These are phyloP conservation scores for Amblyopsis hoosieri DNA, from an alignment of 2,797 vertebrate genomes.

Conservation along the genomic window DNA sequence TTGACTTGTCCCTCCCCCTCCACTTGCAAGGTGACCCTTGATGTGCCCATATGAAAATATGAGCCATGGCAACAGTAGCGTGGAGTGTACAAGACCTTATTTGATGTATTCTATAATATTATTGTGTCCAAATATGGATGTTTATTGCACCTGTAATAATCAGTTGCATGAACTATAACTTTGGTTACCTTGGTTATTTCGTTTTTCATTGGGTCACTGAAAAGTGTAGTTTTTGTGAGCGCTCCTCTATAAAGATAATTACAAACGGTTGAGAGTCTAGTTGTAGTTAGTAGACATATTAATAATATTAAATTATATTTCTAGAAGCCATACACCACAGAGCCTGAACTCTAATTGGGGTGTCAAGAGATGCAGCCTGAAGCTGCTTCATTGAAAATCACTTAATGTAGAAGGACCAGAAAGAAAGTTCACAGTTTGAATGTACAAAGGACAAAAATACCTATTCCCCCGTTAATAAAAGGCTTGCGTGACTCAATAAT, in stretches of 20 bases:
- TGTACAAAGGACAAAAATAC: conserved; percentile 2
- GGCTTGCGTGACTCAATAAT: conserved; percentile 41
- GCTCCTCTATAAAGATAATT: not conserved
- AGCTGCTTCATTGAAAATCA: conserved; percentile 48
- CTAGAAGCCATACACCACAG: conserved; percentile 35
- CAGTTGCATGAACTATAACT: too few relatives aligned
- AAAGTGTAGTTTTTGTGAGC: not conserved
- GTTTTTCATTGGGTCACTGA: too few relatives aligned
- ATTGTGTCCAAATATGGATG: too few relatives aligned
- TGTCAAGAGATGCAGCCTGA: conserved; percentile 53
- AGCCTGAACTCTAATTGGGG: conserved; percentile 59
- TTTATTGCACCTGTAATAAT: too few relatives aligned
- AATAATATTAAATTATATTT: conserved; percentile 44
- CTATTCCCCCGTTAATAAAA: conserved; percentile 45
- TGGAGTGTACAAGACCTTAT: too few relatives aligned
- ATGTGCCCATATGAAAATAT: not conserved
- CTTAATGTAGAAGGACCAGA: conserved; percentile 40
- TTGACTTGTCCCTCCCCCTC: too few relatives aligned
- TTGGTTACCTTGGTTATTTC: too few relatives aligned
- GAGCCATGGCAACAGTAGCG: too few relatives aligned
- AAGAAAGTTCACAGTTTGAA: conserved; percentile 3
- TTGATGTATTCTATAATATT: too few relatives aligned
- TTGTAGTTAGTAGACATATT: too few relatives aligned
- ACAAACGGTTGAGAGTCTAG: not conserved
- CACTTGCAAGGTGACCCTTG: conserved; percentile 16